These are phyloP conservation scores for Pterocles orientalis DNA, from an alignment of 2,113 vertebrate genomes.

Conservation along the genomic window DNA sequence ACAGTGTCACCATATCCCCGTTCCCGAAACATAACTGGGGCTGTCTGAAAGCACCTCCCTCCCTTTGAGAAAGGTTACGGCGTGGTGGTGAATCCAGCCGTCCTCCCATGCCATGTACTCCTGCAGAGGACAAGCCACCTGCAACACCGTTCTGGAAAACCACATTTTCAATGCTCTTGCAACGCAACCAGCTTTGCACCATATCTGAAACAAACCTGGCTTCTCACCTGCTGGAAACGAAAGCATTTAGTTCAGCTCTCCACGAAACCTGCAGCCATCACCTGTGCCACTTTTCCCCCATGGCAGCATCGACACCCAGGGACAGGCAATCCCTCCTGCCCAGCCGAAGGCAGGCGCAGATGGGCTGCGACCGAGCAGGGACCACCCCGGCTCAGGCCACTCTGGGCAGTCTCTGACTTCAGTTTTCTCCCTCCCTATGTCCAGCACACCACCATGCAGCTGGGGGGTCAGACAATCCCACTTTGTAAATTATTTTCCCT, in stretches of 20 bases:
- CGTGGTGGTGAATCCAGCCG: fast-evolving
- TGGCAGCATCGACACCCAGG: fast-evolving
- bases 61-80: neutral
- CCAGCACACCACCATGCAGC: neutral
- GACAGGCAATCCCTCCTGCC: neutral
- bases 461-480: neutral
- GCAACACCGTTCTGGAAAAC: neutral
- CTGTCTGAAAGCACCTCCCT: neutral
- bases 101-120: fast-evolving
- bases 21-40: neutral
- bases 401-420: fast-evolving
- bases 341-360: neutral
- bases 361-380: fast-evolving
- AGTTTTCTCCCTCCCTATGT: neutral
- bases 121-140: neutral
- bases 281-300: neutral
- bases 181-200: fast-evolving
- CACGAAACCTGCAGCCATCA: neutral
- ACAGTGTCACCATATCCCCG: neutral
- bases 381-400: neutral
- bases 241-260: neutral
- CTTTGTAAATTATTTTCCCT: neutral
- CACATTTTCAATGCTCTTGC: neutral
- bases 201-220: neutral
- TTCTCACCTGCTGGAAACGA: neutral